Evolutionary conservation across 2,888 invertebrate genomes (phyloP).

Genomic region (Spodoptera littoralis): DNA sequence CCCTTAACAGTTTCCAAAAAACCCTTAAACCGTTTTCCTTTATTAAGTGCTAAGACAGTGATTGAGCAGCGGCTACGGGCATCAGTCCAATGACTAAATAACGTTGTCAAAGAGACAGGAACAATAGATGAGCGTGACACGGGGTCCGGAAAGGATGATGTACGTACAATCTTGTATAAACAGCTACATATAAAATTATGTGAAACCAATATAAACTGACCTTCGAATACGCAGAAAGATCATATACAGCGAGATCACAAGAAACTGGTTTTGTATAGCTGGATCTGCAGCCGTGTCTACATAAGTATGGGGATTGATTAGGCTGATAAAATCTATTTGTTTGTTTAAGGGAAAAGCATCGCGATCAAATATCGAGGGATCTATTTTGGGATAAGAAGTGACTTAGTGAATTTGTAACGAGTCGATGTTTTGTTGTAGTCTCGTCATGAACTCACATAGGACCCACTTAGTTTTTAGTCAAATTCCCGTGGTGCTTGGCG

Average conservation of each 20-base stretch:
- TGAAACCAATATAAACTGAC: no score
- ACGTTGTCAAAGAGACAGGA: constrained; percentile 37
- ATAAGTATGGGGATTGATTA: constrained; percentile 27
- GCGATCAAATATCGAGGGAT: constrained; percentile 18
- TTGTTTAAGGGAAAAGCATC: constrained; percentile 13
- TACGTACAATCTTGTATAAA: constrained; percentile 17
- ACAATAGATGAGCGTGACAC: constrained; percentile 45
- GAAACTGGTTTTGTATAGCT: no score
- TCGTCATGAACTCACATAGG: no score
- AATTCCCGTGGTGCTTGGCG: no score
- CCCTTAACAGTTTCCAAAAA: constrained; percentile 11
- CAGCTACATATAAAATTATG: no score
- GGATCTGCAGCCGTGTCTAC: no score
- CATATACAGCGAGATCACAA: no score
- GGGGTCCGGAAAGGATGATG: constrained; percentile 42
- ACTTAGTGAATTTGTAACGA: neutral
- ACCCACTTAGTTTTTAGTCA: no score
- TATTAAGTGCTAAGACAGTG: constrained; percentile 46
- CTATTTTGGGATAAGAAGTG: constrained; percentile 1
- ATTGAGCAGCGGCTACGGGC: constrained; percentile 31
- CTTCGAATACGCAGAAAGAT: no score
- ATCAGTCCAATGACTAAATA: constrained; percentile 40
- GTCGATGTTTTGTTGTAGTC: no score
- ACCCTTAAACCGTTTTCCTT: constrained; percentile 21
- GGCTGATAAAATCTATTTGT: constrained; percentile 33